Conservation (phyloP, 92 coral and sea anemone species). For the Blastomussa wellsi region DNA sequence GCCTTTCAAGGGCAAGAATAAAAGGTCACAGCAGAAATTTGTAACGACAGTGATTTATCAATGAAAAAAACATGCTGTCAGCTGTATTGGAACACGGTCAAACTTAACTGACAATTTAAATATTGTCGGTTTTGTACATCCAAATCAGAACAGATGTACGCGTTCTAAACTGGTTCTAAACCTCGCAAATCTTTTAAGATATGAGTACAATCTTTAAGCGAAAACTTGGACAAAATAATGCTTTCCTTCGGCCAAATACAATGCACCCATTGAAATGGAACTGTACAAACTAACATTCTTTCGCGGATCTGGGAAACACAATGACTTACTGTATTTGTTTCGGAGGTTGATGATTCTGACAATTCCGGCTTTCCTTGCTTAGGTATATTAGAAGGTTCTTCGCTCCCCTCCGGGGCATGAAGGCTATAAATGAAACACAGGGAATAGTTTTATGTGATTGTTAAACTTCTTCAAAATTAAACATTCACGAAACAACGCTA, state of each 20-base stretch:
- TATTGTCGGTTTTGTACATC: neutral
- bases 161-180: neutral
- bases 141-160: neutral
- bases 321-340: constrained; percentile 18
- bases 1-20: neutral
- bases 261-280: neutral
- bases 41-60: neutral
- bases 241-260: neutral
- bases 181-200: neutral
- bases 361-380: neutral
- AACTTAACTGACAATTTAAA: neutral
- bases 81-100: neutral
- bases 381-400: neutral
- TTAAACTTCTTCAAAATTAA: neutral
- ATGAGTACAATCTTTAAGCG: neutral
- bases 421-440: constrained; percentile 20
- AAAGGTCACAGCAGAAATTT: neutral
- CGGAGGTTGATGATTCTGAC: neutral
- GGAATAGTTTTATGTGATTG: neutral
- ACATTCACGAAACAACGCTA: neutral
- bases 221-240: neutral
- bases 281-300: constrained; percentile 8
- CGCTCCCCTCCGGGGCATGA: constrained; percentile 35
- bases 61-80: neutral
- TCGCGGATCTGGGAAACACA: neutral